A percentile compares a stretch with the other conserved stretches of the same genome.
Evolutionary conservation across 23 tunicate species (phyloP).

Genomic region (Ascidia mentula): DNA sequence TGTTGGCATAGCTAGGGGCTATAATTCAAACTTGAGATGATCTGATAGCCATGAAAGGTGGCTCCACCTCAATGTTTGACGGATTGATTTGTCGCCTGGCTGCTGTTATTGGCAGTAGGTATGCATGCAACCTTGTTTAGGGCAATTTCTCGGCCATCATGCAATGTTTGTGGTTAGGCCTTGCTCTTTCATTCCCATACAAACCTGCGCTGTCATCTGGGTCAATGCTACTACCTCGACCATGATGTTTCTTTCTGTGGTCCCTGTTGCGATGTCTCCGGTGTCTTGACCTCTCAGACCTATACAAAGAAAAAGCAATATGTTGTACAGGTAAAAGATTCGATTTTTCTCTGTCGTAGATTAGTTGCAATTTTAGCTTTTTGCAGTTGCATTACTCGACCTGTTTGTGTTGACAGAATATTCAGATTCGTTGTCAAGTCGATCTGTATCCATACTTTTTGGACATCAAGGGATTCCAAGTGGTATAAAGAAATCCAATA

Average conservation of each 20-base stretch:
- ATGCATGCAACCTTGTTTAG: not conserved
- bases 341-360: not conserved
- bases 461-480: no score
- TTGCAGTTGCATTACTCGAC: conserved; percentile 7
- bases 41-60: conserved; percentile 13
- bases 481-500: no score
- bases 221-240: conserved; percentile 55
- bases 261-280: conserved; percentile 57
- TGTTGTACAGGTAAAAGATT: not conserved
- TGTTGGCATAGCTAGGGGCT: conserved; percentile 6
- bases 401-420: conserved; percentile 85
- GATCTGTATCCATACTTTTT: conserved; percentile 38
- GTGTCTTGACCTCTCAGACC: conserved; percentile 79
- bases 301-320: not conserved
- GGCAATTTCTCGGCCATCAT: not conserved
- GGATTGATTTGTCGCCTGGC: not conserved
- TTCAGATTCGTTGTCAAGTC: conserved; percentile 71
- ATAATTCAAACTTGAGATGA: not conserved
- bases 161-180: not conserved
- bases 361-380: not conserved
- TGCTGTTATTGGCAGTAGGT: not conserved
- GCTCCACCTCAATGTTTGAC: not conserved
- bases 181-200: conserved; percentile 51
- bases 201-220: conserved; percentile 76
- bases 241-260: conserved; percentile 44